Conservation (phyloP, 2,797 vertebrate genomes). For the Anas georgica region DNA sequence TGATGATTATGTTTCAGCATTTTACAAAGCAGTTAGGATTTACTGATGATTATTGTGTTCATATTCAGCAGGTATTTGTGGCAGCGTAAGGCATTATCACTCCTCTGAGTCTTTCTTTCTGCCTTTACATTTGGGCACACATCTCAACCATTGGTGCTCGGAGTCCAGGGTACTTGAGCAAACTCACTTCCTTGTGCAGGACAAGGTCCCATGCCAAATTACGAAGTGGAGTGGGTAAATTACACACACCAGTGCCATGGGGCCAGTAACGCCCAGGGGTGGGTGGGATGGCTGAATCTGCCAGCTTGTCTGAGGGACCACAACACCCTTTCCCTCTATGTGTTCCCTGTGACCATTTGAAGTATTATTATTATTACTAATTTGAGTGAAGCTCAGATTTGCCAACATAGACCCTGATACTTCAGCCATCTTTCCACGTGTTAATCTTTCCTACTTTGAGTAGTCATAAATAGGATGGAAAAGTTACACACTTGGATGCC, state of each 20-base stretch:
- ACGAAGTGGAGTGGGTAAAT: neutral
- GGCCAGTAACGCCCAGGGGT: neutral
- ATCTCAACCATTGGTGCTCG: neutral
- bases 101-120: neutral
- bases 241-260: accelerated
- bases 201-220: neutral
- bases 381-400: neutral
- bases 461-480: neutral
- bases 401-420: neutral
- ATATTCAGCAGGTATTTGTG: neutral
- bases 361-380: neutral
- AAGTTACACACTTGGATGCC: neutral
- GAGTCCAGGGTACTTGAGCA: neutral
- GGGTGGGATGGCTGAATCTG: neutral
- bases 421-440: neutral
- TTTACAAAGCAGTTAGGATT: neutral
- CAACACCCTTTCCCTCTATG: neutral
- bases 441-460: neutral
- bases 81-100: neutral
- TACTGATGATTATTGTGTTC: neutral
- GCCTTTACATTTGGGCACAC: neutral
- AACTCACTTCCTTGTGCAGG: neutral
- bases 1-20: neutral
- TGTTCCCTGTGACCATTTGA: neutral
- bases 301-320: neutral